These are phyloP conservation scores for Chaetodon trifasciatus DNA, from an alignment of 2,797 vertebrate species.

Conservation along the genomic window DNA sequence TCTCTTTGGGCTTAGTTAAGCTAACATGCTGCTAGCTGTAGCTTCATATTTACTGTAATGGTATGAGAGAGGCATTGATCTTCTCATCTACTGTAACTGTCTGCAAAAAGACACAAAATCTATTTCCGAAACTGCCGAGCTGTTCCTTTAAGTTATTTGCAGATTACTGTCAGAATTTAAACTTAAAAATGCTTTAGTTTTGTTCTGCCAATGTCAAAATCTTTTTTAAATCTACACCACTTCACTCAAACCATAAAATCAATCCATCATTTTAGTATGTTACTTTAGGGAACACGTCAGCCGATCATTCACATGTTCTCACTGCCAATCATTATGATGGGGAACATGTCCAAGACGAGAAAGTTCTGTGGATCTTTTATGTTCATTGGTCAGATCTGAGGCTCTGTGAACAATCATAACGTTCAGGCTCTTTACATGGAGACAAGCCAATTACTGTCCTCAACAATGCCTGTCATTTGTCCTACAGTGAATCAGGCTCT, in stretches of 20 bases:
- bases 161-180: neutral
- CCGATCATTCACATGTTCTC: slow-evolving; percentile 66
- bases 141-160: neutral
- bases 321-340: slow-evolving; percentile 72
- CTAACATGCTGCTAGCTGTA: neutral
- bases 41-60: neutral
- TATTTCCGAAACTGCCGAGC: neutral
- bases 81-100: neutral
- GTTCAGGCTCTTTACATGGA: slow-evolving; percentile 65
- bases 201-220: slow-evolving; percentile 54
- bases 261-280: slow-evolving; percentile 49
- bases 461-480: slow-evolving; percentile 78
- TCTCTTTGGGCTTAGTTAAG: neutral
- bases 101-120: neutral
- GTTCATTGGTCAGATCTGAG: slow-evolving; percentile 41
- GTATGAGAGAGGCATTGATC: neutral
- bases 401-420: slow-evolving; percentile 74
- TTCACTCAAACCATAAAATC: slow-evolving; percentile 27
- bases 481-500: slow-evolving; percentile 73
- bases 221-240: neutral
- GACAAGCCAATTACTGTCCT: slow-evolving; percentile 76
- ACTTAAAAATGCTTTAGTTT: slow-evolving; percentile 38
- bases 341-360: slow-evolving; percentile 44
- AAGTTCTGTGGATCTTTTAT: slow-evolving; percentile 45
- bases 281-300: slow-evolving; percentile 45